A percentile compares a stretch with the other conserved stretches of the same genome.
These are phyloP conservation scores for Otus scops DNA, from an alignment of 2,797 vertebrate genomes.

Conservation along the genomic window DNA sequence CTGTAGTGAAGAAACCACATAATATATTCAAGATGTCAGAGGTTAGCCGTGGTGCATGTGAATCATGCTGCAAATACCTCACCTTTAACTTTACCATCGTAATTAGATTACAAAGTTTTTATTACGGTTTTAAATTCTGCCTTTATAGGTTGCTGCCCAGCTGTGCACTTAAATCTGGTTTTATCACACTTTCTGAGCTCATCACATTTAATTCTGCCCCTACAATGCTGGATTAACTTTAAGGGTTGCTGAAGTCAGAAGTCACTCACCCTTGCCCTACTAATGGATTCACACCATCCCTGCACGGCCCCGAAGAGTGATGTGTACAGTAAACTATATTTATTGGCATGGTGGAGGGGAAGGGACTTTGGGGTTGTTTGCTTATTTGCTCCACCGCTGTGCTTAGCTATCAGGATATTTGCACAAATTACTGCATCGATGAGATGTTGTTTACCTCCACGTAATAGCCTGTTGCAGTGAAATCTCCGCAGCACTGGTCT, in stretches of 20 bases:
- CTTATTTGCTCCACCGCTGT: constrained; percentile 68
- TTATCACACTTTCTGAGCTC: constrained; percentile 72
- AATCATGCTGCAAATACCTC: constrained; percentile 68
- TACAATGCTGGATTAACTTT: constrained; percentile 77
- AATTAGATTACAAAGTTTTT: constrained; percentile 76
- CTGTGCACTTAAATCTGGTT: constrained; percentile 64
- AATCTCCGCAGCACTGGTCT: not conserved
- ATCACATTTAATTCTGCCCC: constrained; percentile 71
- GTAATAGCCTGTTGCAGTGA: not conserved
- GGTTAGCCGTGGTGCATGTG: constrained; percentile 56
- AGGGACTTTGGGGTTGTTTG: constrained; percentile 1
- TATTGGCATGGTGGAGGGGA: constrained; percentile 49
- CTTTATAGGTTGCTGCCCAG: constrained; percentile 69
- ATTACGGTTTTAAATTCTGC: constrained; percentile 73
- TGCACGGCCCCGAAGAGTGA: constrained; percentile 51
- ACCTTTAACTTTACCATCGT: constrained; percentile 70
- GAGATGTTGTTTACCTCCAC: not conserved
- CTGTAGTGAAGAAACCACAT: constrained; percentile 59
- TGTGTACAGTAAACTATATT: constrained; percentile 75
- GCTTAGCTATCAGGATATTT: constrained; percentile 59
- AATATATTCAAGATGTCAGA: constrained; percentile 73
- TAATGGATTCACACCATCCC: constrained; percentile 77
- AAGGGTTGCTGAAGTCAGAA: constrained; percentile 75
- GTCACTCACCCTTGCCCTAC: constrained; percentile 75
- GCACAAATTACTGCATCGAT: constrained; percentile 11